Conservation (phyloP, 2,113 vertebrate species). For the Sardina pilchardus region DNA sequence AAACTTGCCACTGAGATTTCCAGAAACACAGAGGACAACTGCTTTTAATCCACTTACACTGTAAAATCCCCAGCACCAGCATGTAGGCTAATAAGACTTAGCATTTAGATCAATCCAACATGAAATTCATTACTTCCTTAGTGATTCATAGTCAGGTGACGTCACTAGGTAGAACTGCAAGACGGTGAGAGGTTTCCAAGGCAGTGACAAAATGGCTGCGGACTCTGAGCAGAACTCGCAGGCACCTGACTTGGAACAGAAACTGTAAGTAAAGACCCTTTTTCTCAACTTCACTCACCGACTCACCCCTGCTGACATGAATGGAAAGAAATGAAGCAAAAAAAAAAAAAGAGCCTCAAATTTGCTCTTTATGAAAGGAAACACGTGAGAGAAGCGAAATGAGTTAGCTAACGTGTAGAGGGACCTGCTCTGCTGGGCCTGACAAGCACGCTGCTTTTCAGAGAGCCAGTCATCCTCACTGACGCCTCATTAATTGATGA, state of each 20-base stretch:
- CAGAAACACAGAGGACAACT: neutral
- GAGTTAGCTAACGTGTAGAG: conserved; percentile 13
- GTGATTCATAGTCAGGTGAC: neutral
- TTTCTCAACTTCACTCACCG: neutral
- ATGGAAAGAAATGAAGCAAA: neutral
- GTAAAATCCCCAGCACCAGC: neutral
- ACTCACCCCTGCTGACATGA: neutral
- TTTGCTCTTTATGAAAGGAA: conserved; percentile 30
- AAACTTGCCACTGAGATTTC: neutral
- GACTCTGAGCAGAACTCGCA: neutral
- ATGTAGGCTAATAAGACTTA: neutral
- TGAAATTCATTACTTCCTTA: neutral
- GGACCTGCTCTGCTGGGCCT: conserved; percentile 20
- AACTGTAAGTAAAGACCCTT: neutral
- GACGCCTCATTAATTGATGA: conserved; percentile 35
- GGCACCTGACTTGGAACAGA: neutral
- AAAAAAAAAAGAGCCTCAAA: neutral
- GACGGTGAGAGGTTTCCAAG: neutral
- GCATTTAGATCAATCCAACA: neutral
- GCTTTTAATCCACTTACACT: neutral
- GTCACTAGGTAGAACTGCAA: neutral
- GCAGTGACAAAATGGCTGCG: neutral
- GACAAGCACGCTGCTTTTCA: conserved; percentile 27
- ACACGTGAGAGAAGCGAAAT: conserved; percentile 5
- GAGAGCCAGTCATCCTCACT: conserved; percentile 21